phyloP scores from a whole-genome alignment of 2,113 vertebrate species.

The Atherinomorus stipes region DNA sequence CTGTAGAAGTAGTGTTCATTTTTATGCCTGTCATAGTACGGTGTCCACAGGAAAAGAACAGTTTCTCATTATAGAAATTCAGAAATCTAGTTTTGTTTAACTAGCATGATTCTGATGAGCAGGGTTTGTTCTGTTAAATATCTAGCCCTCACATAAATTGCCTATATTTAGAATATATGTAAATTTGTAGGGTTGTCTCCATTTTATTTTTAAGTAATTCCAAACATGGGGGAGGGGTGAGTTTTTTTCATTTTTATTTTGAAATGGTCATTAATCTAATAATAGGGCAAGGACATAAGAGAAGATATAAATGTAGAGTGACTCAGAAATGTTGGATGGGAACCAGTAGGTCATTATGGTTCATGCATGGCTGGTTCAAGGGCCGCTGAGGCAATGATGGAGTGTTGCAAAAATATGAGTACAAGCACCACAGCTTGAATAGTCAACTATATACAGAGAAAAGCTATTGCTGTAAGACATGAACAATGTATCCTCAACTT shows the following conservation, averaged over 20 bases:
- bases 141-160: too few relatives aligned
- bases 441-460: not conserved
- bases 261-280: not conserved
- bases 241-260: not conserved
- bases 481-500: not conserved
- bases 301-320: not conserved
- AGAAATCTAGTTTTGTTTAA: not conserved
- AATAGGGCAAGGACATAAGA: not conserved
- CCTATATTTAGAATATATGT: too few relatives aligned
- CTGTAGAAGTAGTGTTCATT: slow-evolving; percentile 25
- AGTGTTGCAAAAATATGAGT: not conserved
- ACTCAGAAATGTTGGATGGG: slow-evolving; percentile 6
- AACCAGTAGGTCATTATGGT: slow-evolving; percentile 24
- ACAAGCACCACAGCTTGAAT: not conserved
- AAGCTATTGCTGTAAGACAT: not conserved
- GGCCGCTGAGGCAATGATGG: slow-evolving; percentile 9
- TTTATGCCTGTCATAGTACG: slow-evolving; percentile 29
- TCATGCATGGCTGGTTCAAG: slow-evolving; percentile 16
- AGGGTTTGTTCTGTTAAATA: too few relatives aligned
- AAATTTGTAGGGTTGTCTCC: too few relatives aligned
- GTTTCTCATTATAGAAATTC: slow-evolving; percentile 10
- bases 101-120: too few relatives aligned
- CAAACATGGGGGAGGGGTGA: not conserved
- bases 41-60: too few relatives aligned
- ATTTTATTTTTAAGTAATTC: not conserved